Conservation (phyloP, 2,113 vertebrate genomes). For the Aspiorhynchus laticeps region DNA sequence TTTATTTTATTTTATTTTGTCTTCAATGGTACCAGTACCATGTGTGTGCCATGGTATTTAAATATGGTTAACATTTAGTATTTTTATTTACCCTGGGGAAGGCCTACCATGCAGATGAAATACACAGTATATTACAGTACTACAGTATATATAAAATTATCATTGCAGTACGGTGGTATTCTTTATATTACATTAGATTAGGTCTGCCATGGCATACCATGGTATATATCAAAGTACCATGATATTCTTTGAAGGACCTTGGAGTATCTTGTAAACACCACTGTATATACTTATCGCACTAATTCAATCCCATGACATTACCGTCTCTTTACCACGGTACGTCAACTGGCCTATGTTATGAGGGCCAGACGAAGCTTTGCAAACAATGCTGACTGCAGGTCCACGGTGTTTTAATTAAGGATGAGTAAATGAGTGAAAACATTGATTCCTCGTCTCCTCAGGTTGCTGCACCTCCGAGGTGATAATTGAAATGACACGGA, state of each 20-base stretch:
- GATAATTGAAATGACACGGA: slow-evolving; percentile 60
- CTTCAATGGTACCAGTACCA: too few relatives aligned
- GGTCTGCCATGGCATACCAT: background rate
- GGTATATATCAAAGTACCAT: background rate
- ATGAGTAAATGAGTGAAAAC: slow-evolving; percentile 41
- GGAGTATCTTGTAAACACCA: background rate
- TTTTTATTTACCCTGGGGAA: background rate
- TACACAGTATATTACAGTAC: background rate
- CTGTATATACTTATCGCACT: background rate
- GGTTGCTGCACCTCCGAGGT: slow-evolving; percentile 50
- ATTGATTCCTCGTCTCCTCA: slow-evolving; percentile 44
- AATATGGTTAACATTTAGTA: background rate
- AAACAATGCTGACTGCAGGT: slow-evolving; percentile 31
- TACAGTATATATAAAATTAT: background rate
- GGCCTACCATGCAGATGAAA: background rate
- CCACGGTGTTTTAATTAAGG: slow-evolving; percentile 50
- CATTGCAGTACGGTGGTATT: background rate
- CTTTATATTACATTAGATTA: background rate
- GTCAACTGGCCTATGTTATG: too few relatives aligned
- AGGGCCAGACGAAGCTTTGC: background rate
- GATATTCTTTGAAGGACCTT: background rate
- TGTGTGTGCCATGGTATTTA: background rate
- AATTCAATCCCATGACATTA: background rate
- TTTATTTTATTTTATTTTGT: too few relatives aligned
- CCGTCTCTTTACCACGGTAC: background rate